Evolutionary conservation across 2,888 invertebrate species (phyloP), one percentile per base, ranked within the genome.

Genomic region (Smittia sp.): DNA sequence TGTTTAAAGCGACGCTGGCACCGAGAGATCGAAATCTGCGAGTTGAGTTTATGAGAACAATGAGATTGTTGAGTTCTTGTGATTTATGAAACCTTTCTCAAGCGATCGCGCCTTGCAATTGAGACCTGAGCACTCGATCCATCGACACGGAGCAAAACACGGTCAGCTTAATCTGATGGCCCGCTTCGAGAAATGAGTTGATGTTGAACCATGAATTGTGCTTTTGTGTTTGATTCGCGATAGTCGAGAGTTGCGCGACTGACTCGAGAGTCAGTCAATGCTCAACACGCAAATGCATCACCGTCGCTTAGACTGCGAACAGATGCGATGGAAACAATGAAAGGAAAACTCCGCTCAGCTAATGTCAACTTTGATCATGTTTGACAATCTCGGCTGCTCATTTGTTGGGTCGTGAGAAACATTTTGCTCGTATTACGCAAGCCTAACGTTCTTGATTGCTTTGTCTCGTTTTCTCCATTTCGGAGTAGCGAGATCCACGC

Each of bases 391-490:
- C 15, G n/a, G 15, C 13, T 11, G 46, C 46, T 6, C 2, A 11
- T 46, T 46, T 46, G 46, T 46, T 46, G 46, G 46, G 15, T 46
- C 46, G 46, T 46, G 46, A 46, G 46, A 46, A 46, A n/a, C 46
- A n/a, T 46, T 46, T n/a, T 46, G 13, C 46, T 46, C 46, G 46
- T 15, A n/a, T 46, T 46, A 46, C 46, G 46, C 15, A 46, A 46
- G 46, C 46, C n/a, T 46, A 11, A 11, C 46, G 46, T 46, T 46
- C 15, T 46, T 46, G 46, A 46, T 46, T 2, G 11, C 15, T 15
- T 46, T 15, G 46, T 11, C 2, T 46, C 46, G 46, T 46, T 46
- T 15, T n/a, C 11, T n/a, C 2, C 9, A 2, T 46, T 15, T 46
- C 46, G 39, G n/a, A 32, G 32, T 32, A 9, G 32, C 32, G 9